A percentile compares a stretch with the other conserved stretches of the same genome.
Conservation (phyloP, 1,140 invertebrate genomes). For the Pogonomyrmex californicus region DNA sequence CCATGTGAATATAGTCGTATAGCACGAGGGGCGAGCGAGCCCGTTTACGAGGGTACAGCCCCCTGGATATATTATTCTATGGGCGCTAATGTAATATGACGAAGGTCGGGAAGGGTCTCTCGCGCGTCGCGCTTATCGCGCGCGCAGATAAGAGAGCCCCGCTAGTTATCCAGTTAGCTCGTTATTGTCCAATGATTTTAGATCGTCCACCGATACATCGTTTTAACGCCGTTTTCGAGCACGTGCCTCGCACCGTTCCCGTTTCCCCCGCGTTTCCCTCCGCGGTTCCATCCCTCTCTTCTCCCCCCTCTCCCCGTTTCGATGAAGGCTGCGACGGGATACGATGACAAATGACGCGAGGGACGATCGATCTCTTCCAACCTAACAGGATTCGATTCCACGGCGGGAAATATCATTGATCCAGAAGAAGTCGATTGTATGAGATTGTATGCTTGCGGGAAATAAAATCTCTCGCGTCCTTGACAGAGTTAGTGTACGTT, state of each 20-base stretch:
- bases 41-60: conserved; percentile 77
- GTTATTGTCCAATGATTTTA: conserved; percentile 86
- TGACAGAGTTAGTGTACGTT: not conserved
- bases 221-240: conserved; percentile 73
- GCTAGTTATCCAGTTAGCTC: conserved; percentile 87
- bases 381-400: conserved; percentile 75
- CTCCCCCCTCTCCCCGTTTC: not conserved
- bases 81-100: conserved; percentile 85
- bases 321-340: conserved; percentile 75
- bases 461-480: not conserved
- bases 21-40: conserved; percentile 61
- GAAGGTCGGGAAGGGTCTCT: conserved; percentile 70
- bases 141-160: conserved; percentile 82
- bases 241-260: conserved; percentile 56
- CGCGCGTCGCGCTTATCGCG: conserved; percentile 79
- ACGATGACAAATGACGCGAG: conserved; percentile 85
- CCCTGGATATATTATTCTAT: conserved; percentile 84
- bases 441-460: conserved; percentile 16
- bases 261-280: not conserved
- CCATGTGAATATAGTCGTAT: conserved; percentile 86
- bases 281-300: not conserved
- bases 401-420: conserved; percentile 44
- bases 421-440: conserved; percentile 59
- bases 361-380: conserved; percentile 76
- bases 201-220: conserved; percentile 83